Evolutionary conservation across 2,888 invertebrate genomes (phyloP).

Genomic region (Lamellibrachia satsuma): DNA sequence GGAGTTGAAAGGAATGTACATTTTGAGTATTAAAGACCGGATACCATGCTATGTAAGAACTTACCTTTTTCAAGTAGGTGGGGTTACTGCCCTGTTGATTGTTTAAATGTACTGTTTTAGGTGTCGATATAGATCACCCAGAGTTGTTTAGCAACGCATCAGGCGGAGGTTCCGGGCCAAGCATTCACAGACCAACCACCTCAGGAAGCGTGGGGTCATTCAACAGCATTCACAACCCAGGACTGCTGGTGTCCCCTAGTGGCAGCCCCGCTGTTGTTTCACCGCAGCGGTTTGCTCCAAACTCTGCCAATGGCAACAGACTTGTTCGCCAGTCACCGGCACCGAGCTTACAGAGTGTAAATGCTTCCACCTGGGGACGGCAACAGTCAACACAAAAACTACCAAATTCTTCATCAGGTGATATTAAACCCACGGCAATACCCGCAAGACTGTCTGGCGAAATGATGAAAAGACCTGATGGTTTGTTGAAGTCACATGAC

Average conservation of each 20-base stretch:
- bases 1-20: too few relatives aligned
- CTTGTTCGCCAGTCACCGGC: neutral
- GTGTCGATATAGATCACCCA: neutral
- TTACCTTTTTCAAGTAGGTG: too few relatives aligned
- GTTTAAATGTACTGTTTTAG: neutral
- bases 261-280: neutral
- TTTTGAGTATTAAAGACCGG: too few relatives aligned
- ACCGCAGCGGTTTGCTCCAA: neutral
- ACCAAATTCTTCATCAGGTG: neutral
- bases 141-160: neutral
- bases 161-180: neutral
- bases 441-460: neutral
- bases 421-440: neutral
- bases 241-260: neutral
- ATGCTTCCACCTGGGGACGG: neutral
- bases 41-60: too few relatives aligned
- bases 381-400: neutral
- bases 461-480: neutral
- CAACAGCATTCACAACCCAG: neutral
- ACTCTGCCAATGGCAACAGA: neutral
- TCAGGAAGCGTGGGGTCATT: neutral
- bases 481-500: conserved; percentile 11
- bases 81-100: too few relatives aligned
- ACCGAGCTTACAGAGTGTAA: neutral
- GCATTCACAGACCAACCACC: neutral